Conservation (phyloP, 2,113 vertebrate genomes). For the Crotalus viridis region DNA sequence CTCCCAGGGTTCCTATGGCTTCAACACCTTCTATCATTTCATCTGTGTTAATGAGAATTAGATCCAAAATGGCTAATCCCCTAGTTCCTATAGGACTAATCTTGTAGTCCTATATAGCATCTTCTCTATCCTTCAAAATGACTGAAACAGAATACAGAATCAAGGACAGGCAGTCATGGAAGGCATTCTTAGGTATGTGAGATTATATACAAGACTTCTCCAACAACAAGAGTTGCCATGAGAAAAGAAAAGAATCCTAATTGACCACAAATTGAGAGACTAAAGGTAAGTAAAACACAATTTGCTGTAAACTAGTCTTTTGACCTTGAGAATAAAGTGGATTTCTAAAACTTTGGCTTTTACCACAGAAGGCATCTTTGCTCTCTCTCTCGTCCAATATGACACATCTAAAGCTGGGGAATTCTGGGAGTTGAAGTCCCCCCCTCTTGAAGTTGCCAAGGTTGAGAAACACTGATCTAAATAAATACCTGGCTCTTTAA, state of each 20-base stretch:
- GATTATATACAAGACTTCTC: background rate
- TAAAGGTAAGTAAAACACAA: background rate
- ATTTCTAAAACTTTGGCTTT: background rate
- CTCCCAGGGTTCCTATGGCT: no score
- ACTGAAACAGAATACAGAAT: background rate
- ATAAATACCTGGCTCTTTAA: background rate
- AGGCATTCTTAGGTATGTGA: background rate
- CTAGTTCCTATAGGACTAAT: no score
- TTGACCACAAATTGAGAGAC: background rate
- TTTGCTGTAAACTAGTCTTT: background rate
- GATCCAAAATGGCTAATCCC: no score
- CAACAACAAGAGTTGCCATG: background rate
- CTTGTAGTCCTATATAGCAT: background rate
- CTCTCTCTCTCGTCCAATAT: background rate
- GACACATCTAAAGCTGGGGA: background rate
- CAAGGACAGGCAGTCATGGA: background rate
- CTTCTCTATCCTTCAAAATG: background rate
- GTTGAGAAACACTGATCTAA: background rate
- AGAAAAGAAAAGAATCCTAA: background rate
- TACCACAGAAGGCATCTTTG: background rate
- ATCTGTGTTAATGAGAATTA: no score
- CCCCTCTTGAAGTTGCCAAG: background rate
- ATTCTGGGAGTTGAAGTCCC: background rate
- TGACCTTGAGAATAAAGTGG: background rate
- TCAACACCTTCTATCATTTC: no score